Evolutionary conservation across 2,797 vertebrate genomes (phyloP).

Genomic region (Dryobates pubescens): DNA sequence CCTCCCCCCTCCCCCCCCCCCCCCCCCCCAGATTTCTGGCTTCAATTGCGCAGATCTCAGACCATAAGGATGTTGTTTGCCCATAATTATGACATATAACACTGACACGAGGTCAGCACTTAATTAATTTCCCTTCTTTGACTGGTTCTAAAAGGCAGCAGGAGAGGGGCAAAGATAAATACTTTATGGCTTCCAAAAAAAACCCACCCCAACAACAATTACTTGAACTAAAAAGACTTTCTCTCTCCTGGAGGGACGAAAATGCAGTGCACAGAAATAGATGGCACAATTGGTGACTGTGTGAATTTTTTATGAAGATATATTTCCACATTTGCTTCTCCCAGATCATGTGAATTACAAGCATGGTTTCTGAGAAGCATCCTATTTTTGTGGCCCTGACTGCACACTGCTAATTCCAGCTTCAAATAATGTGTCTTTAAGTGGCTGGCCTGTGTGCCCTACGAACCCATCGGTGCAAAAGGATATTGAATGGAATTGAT

Average conservation of each 20-base stretch:
- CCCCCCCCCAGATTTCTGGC: not conserved
- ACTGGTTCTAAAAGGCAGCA: slow-evolving; percentile 58
- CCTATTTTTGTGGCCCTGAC: slow-evolving; percentile 38
- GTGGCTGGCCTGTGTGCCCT: not conserved
- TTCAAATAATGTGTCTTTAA: slow-evolving; percentile 27
- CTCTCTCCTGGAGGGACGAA: slow-evolving; percentile 43
- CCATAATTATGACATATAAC: slow-evolving; percentile 64
- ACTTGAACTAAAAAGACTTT: slow-evolving; percentile 56
- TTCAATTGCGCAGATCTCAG: slow-evolving; percentile 64
- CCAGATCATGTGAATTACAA: slow-evolving; percentile 46
- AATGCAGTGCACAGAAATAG: slow-evolving; percentile 43
- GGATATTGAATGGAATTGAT: slow-evolving; percentile 5
- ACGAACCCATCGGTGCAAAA: not conserved
- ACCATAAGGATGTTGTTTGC: slow-evolving; percentile 56
- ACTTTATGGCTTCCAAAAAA: slow-evolving; percentile 9
- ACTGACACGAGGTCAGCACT: slow-evolving; percentile 61
- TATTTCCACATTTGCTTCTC: slow-evolving; percentile 53
- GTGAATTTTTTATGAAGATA: slow-evolving; percentile 68
- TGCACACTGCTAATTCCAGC: slow-evolving; percentile 12
- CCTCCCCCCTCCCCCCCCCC: not conserved
- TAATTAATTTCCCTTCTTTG: slow-evolving; percentile 70
- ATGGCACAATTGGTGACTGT: slow-evolving; percentile 57
- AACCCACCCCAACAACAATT: slow-evolving; percentile 40
- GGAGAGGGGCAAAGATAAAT: slow-evolving; percentile 53
- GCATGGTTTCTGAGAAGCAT: slow-evolving; percentile 19